Percentiles rank a stretch among this genome's conserved stretches.
Evolutionary conservation across 1,140 invertebrate species (phyloP).

Genomic region (Hesperophylax magnus): DNA sequence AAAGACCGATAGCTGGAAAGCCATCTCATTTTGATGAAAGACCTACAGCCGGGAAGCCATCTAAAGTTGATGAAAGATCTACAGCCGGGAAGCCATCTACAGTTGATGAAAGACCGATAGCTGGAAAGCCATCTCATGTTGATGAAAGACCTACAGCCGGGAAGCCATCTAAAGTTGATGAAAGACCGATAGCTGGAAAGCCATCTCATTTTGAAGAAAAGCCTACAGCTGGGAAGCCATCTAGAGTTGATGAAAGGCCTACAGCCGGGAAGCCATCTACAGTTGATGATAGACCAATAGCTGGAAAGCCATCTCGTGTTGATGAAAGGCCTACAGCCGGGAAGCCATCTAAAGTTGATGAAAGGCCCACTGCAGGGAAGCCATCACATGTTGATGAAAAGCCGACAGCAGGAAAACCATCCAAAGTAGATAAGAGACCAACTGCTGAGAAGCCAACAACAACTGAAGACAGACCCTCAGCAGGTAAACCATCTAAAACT

Average conservation of each 20-base stretch:
- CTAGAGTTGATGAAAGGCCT: constrained; percentile 43
- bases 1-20: background rate
- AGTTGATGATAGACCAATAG: constrained; percentile 4
- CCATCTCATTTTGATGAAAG: too few relatives aligned
- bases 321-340: constrained; percentile 57
- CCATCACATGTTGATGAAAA: background rate
- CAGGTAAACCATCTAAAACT: too few relatives aligned
- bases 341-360: background rate
- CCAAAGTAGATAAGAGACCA: constrained; percentile 3
- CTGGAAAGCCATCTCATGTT: background rate
- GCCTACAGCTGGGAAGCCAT: constrained; percentile 9
- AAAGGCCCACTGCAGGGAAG: background rate
- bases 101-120: constrained; percentile 9
- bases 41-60: constrained; percentile 1
- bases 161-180: background rate
- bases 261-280: background rate
- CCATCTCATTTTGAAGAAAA: too few relatives aligned
- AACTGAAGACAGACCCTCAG: constrained; percentile 58
- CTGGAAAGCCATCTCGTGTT: background rate
- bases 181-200: background rate
- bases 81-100: background rate
- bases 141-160: constrained; percentile 58
- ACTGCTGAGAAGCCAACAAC: background rate
- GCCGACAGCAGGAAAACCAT: background rate
- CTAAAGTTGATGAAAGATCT: constrained; percentile 44